Percentiles rank a stretch among this genome's conserved stretches.
These are phyloP conservation scores for Lutjanus argentimaculatus DNA, from an alignment of 2,797 vertebrate genomes.

Conservation along the genomic window DNA sequence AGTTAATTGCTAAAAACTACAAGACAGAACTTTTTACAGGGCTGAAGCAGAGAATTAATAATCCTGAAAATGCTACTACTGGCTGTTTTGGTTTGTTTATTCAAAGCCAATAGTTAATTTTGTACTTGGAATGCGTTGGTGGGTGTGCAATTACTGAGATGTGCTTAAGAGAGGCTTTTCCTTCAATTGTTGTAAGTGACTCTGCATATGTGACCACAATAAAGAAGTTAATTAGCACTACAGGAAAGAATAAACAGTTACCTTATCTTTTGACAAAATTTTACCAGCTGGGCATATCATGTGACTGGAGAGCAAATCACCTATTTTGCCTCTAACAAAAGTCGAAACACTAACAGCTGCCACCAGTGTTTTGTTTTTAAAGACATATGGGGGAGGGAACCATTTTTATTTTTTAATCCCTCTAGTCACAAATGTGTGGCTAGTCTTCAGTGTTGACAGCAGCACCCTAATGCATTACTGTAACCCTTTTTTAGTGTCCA, in stretches of 20 bases:
- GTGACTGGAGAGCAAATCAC: constrained; percentile 13
- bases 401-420: not conserved
- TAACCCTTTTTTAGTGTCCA: too few relatives aligned
- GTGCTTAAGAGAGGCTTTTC: constrained; percentile 20
- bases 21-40: constrained; percentile 23
- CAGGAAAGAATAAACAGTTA: not conserved
- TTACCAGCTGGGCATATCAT: not conserved
- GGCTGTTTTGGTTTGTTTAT: constrained; percentile 38
- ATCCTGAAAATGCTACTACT: not conserved
- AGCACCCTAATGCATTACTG: not conserved
- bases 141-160: constrained; percentile 32
- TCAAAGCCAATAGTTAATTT: constrained; percentile 40
- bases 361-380: too few relatives aligned
- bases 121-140: constrained; percentile 40
- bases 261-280: not conserved
- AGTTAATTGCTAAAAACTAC: constrained; percentile 37
- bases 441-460: not conserved
- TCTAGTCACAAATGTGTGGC: not conserved
- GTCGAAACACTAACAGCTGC: not conserved
- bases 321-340: not conserved
- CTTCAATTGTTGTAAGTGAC: constrained; percentile 30
- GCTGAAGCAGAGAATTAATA: constrained; percentile 34
- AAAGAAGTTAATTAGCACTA: constrained; percentile 27
- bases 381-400: not conserved
- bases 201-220: constrained; percentile 15